phyloP scores from a whole-genome alignment of 2,888 invertebrate species.

The Coelinius sp. region DNA sequence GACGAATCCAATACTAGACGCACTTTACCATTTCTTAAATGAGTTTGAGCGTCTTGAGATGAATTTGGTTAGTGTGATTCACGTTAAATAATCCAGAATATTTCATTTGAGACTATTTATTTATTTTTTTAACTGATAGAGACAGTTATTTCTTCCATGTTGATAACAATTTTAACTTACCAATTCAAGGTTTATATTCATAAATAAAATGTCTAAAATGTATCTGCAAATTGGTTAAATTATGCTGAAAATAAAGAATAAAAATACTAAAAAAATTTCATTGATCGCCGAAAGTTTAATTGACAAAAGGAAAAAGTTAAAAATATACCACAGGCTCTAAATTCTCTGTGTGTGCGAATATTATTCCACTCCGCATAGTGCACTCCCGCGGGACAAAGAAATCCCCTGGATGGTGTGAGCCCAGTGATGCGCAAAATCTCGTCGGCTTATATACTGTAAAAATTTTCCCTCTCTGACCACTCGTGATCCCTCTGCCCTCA shows the following conservation, averaged over 20 bases:
- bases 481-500: background rate
- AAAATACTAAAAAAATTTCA: background rate
- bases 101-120: too few species aligned
- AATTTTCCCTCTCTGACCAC: constrained; percentile 10
- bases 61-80: too few species aligned
- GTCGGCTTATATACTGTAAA: constrained; percentile 15
- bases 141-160: too few species aligned
- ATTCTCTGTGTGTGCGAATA: constrained; percentile 21
- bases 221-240: too few species aligned
- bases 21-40: background rate
- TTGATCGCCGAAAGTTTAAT: background rate
- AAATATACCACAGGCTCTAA: constrained; percentile 3
- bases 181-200: too few species aligned
- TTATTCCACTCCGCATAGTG: constrained; percentile 14
- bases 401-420: constrained; percentile 6
- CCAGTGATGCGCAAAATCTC: constrained; percentile 17
- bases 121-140: too few species aligned
- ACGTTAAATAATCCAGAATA: too few species aligned
- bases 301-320: background rate
- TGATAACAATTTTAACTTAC: too few species aligned
- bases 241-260: too few species aligned
- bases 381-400: constrained; percentile 17
- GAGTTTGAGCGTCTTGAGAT: background rate
- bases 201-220: too few species aligned
- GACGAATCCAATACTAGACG: background rate